Conservation (phyloP, 2,797 vertebrate genomes). For the Dryobates pubescens region DNA sequence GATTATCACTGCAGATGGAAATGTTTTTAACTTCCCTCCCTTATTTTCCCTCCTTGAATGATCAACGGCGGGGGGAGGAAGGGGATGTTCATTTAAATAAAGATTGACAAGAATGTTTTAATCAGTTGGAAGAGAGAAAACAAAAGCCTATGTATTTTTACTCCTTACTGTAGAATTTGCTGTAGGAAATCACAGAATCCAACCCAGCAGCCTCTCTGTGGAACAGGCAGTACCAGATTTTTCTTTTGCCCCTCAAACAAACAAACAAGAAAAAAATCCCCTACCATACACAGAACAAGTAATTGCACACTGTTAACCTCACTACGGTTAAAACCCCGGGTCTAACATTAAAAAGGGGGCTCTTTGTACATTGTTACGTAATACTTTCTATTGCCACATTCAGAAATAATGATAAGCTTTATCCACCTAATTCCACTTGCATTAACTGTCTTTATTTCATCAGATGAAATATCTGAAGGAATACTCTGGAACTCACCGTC, state of each 20-base stretch:
- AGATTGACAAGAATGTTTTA: not conserved
- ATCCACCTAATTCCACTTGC: not conserved
- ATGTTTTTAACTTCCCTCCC: rapidly evolving
- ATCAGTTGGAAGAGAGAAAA: not conserved
- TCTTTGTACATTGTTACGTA: not conserved
- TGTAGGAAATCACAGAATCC: not conserved
- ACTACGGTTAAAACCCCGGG: not conserved
- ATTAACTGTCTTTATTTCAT: not conserved
- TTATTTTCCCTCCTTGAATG: not conserved
- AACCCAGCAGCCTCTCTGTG: not conserved
- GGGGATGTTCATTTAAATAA: not conserved
- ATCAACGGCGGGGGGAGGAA: not conserved
- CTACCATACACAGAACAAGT: not conserved
- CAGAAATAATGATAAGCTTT: not conserved
- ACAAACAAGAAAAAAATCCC: not conserved
- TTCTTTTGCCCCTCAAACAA: not conserved
- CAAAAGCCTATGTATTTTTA: not conserved
- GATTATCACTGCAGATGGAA: not conserved
- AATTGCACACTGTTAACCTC: not conserved
- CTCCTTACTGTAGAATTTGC: not conserved
- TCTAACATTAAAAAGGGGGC: not conserved
- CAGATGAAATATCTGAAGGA: not conserved
- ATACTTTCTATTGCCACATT: not conserved
- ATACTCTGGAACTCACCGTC: not conserved
- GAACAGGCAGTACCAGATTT: not conserved